Conservation (phyloP, 1,140 invertebrate species). For the Anastrepha obliqua region DNA sequence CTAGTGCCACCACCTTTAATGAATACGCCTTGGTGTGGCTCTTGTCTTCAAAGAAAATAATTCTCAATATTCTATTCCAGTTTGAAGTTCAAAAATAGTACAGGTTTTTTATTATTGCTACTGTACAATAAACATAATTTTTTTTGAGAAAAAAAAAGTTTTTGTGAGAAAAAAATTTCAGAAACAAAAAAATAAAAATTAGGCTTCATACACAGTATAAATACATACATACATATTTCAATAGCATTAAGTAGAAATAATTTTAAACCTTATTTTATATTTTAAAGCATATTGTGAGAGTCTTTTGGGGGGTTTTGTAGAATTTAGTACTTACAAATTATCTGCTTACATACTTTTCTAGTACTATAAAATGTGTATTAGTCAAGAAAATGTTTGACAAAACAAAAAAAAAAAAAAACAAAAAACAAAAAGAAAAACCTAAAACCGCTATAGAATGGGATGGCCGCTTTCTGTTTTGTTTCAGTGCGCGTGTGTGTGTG, state of each 20-base stretch:
- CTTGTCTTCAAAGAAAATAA: too few species aligned
- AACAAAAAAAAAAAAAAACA: not conserved
- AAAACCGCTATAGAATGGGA: not conserved
- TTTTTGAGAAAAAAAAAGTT: too few species aligned
- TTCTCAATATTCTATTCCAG: too few species aligned
- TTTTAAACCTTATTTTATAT: slow-evolving; percentile 13
- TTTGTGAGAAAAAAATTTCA: too few species aligned
- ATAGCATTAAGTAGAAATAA: slow-evolving; percentile 25
- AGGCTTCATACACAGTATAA: too few species aligned
- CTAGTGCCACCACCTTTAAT: too few species aligned
- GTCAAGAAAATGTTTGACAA: not conserved
- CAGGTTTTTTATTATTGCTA: too few species aligned
- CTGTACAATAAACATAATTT: too few species aligned
- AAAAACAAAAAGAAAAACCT: not conserved
- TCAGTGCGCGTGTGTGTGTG: slow-evolving; percentile 58
- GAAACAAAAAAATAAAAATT: too few species aligned
- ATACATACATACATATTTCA: slow-evolving; percentile 2
- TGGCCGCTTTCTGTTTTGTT: slow-evolving; percentile 14
- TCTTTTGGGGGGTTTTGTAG: not conserved
- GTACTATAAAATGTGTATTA: not conserved
- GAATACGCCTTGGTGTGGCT: too few species aligned
- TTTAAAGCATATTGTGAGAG: slow-evolving; percentile 35
- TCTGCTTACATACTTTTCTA: not conserved
- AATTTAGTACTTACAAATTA: not conserved
- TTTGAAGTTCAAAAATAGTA: too few species aligned